Evolutionary conservation across 2,888 invertebrate species (phyloP), one percentile per base, ranked within the genome.

Genomic region (Sarcophaga carnaria): DNA sequence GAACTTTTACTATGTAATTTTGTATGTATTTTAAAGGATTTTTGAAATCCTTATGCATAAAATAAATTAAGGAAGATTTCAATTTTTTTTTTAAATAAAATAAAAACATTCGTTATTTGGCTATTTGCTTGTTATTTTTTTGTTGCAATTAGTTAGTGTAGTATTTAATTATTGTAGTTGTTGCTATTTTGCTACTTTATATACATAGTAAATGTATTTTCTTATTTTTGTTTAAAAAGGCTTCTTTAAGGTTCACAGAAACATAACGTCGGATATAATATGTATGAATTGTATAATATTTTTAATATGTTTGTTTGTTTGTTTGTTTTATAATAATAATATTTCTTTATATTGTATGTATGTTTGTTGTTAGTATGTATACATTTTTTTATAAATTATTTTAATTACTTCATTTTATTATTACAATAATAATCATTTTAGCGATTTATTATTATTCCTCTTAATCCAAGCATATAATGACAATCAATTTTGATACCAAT

Each of bases 171-270:
- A 54, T 66, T 27, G 62, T 22, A 54, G 20, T 37, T 54, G 54
- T 37, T 60, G 60, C 59, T 72, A 3, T 60, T 54, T 69, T 71
- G 14, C 54, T 14, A 54, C 8, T 37, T 8, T 37, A 37, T 37
- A 25, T 22, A 22, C 22, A 37, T 37, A 37, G 37, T 37, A 37
- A 37, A 37, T 37, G 54, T 47, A 4, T 74, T 84, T 75, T 85
- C 62, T 66, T 79, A 47, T 64, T 20, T 27, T 25, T 62, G 59
- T 87, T 77, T 62, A 66, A 60, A 77, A 87, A 88, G 87, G 88
- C 87, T 87, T 88, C 86, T 88, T 88, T 87, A 83, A 83, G 88
- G 87, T 88, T 88, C 74, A 87, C 88, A 87, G 87, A 87, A 88
- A 88, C 87, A 87, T 84, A 88, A 87, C 87, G 70, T 83, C 86